Base-by-base conservation (phyloP, 1,140 invertebrate species). In the Drosophila gunungcola region DNA sequence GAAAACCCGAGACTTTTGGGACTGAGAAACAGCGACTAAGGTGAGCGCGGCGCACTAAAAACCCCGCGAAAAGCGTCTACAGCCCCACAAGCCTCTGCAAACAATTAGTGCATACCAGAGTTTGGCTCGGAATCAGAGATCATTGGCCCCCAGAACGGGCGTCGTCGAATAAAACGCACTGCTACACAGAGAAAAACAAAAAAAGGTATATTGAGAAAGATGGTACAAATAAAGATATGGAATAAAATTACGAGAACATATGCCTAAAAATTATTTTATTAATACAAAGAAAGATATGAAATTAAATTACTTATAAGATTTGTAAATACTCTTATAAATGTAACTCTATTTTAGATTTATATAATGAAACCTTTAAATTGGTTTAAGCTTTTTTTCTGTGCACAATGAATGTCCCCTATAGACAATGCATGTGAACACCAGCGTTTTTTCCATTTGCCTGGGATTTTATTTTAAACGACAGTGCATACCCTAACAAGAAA, bases 31-130 rank as follows among this genome's bases (percentile, higher is more conserved):
- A 48, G 46, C 52, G 41, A 75, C 73, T 74, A 75, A 75, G 72
- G 73, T 75, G 73, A 74, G 53, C 73, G 72, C 53, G 48, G 53
- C 73, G 72, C 53, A 54, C 73, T 75, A 75, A 56, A 62, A 52
- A 11, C 32, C 49, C 48, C 58, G 36, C 58, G 36, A 34, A 41
- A 27, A 56, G 3, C n/a, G 29, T 32, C 29, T 32, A 7, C 5
- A 32, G 29, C 34, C n/a, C 32, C 6, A 32, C 52, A 52, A 56
- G 51, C 49, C 61, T 51, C 42, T 57, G 65, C 64, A 77, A 83
- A 83, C 80, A 83, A 83, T 83, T 83, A 83, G 80, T 72, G 80
- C 76, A 83, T 83, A 78, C 80, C 80, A 80, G 45, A 21, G 39
- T 32, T 21, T 21, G 52, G 39, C n/a, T 21, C 16, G 32, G 45